Evolutionary conservation across 2,797 vertebrate genomes (phyloP).

Genomic region (Octomys mimax): DNA sequence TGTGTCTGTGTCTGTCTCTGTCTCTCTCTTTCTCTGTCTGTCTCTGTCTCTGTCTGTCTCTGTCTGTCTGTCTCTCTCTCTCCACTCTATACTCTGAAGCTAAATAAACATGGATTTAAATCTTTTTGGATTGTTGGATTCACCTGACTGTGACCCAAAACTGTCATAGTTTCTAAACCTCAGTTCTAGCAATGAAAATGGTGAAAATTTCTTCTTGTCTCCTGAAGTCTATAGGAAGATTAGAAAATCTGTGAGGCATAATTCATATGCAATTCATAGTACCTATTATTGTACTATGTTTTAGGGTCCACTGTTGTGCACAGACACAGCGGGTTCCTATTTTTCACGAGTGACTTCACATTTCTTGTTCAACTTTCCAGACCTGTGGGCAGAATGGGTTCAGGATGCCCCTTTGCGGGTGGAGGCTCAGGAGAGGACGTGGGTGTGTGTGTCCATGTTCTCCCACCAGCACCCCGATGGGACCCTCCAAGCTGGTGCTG

Average conservation of each 20-base stretch:
- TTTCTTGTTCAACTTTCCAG: conserved; percentile 9
- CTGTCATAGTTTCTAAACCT: neutral
- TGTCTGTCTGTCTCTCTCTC: neutral
- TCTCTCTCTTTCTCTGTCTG: neutral
- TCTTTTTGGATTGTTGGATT: conserved; percentile 2
- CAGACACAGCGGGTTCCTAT: neutral
- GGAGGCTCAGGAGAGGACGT: neutral
- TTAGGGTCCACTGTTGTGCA: neutral
- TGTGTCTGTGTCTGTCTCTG: neutral
- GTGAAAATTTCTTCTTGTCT: conserved; percentile 7
- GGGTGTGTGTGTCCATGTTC: neutral
- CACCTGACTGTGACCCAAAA: neutral
- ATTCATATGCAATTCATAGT: neutral
- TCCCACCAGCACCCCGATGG: neutral
- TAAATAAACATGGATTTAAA: conserved; percentile 22
- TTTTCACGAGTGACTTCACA: neutral
- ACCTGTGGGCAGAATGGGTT: neutral
- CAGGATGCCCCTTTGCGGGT: neutral
- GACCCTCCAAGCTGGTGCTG: neutral
- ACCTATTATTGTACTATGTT: neutral
- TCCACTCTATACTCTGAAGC: neutral
- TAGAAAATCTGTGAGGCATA: conserved; percentile 36
- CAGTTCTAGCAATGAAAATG: conserved; percentile 58
- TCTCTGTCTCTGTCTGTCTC: no score
- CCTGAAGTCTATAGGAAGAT: neutral